Percentiles rank a stretch among this genome's conserved stretches.
Conservation (phyloP, 2,888 invertebrate genomes). For the Saturnia pavonia region DNA sequence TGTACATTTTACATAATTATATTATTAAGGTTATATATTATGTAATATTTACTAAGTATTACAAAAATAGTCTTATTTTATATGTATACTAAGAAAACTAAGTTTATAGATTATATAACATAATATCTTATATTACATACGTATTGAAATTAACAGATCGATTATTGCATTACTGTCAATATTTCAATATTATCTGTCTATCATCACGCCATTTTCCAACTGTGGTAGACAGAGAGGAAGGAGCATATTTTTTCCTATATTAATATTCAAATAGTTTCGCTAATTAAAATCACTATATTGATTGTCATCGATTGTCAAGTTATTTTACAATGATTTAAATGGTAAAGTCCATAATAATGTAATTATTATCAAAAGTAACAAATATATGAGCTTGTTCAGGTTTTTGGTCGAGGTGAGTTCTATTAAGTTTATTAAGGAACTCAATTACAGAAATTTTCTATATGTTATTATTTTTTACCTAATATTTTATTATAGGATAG, state of each 20-base stretch:
- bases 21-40: background rate
- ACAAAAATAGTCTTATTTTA: no score
- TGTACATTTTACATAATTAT: background rate
- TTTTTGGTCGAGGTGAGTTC: background rate
- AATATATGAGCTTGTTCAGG: background rate
- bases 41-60: background rate
- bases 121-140: background rate
- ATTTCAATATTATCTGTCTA: background rate
- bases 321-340: background rate
- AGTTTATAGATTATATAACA: background rate
- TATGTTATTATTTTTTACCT: background rate
- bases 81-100: background rate
- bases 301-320: background rate
- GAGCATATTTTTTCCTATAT: background rate
- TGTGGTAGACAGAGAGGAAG: background rate
- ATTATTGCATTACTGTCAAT: background rate
- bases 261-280: background rate
- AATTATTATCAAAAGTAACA: background rate
- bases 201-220: background rate
- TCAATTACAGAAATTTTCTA: background rate
- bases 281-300: background rate
- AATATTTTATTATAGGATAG: background rate
- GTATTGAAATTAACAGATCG: background rate
- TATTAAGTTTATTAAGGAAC: background rate
- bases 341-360: background rate